These are phyloP conservation scores for Arothron firmamentum DNA, from an alignment of 2,113 vertebrate species.

Conservation along the genomic window DNA sequence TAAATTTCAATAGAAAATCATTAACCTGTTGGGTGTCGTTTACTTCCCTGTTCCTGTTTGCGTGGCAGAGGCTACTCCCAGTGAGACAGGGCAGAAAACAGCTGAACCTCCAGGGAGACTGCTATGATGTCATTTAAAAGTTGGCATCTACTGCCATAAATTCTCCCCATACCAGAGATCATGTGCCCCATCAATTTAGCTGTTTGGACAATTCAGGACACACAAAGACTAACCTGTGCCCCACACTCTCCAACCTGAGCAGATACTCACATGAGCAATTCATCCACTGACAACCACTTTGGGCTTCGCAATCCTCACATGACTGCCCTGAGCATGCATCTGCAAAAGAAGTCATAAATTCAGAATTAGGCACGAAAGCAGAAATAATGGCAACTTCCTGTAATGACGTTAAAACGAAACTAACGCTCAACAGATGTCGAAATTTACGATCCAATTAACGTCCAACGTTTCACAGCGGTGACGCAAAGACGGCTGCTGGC, in stretches of 20 bases:
- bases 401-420: not conserved
- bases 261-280: slow-evolving; percentile 69
- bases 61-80: not conserved
- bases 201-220: slow-evolving; percentile 22
- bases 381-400: not conserved
- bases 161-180: slow-evolving; percentile 38
- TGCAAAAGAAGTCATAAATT: slow-evolving; percentile 33
- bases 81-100: not conserved
- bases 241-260: slow-evolving; percentile 34
- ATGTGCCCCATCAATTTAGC: slow-evolving; percentile 28
- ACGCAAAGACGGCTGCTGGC: not conserved
- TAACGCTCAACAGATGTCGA: no score
- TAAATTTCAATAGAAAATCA: no score
- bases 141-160: slow-evolving; percentile 22
- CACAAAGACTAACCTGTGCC: slow-evolving; percentile 48
- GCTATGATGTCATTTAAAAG: slow-evolving; percentile 26
- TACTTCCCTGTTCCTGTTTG: not conserved
- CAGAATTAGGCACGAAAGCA: slow-evolving; percentile 7
- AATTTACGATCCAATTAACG: no score
- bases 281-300: slow-evolving; percentile 44
- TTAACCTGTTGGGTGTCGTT: no score
- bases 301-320: slow-evolving; percentile 38
- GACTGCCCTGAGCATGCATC: not conserved
- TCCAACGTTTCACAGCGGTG: not conserved
- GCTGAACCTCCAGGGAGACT: slow-evolving; percentile 8